phyloP scores from a whole-genome alignment of 1,140 invertebrate species.

The Magallana gigas region DNA sequence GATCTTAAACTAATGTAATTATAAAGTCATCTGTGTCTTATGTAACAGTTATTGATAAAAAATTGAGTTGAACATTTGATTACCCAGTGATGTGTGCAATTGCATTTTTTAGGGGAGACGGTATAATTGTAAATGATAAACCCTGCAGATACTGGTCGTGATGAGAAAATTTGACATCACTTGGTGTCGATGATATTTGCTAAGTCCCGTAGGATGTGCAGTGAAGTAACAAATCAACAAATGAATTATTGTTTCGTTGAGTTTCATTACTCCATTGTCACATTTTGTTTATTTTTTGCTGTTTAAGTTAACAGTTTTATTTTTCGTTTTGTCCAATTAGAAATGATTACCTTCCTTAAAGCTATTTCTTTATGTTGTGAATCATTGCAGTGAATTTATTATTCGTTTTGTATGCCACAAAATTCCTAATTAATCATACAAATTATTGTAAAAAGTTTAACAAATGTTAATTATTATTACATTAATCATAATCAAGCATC shows the following conservation, averaged over 20 bases:
- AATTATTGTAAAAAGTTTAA: too few species aligned
- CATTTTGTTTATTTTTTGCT: not conserved
- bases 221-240: not conserved
- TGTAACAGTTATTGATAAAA: too few species aligned
- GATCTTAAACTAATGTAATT: too few species aligned
- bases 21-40: too few species aligned
- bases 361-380: not conserved
- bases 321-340: not conserved
- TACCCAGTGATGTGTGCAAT: too few species aligned
- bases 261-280: not conserved
- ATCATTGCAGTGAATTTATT: not conserved
- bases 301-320: not conserved
- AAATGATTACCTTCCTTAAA: not conserved
- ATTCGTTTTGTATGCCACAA: too few species aligned
- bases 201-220: not conserved
- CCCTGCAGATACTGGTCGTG: not conserved
- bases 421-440: too few species aligned
- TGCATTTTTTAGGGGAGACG: too few species aligned
- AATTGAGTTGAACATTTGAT: too few species aligned
- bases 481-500: too few species aligned
- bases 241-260: slow-evolving; percentile 9
- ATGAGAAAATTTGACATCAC: not conserved
- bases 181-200: not conserved
- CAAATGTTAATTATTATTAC: too few species aligned
- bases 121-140: not conserved